phyloP scores from a whole-genome alignment of 2,113 vertebrate genomes.

The Petaurus breviceps region DNA sequence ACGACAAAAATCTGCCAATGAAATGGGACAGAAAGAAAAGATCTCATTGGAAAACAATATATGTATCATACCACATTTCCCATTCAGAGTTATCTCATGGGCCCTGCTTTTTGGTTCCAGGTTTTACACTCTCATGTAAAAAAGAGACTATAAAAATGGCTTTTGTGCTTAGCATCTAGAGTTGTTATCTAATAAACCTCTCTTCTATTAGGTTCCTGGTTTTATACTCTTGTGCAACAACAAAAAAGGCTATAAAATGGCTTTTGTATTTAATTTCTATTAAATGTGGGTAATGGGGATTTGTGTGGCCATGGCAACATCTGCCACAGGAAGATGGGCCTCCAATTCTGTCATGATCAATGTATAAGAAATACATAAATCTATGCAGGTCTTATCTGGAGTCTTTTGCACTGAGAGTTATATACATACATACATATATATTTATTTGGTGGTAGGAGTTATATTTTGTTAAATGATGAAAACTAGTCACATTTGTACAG shows the following conservation, averaged over 20 bases:
- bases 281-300: neutral
- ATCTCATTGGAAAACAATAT: neutral
- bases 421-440: too few relatives aligned
- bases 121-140: neutral
- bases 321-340: neutral
- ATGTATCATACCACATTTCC: neutral
- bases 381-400: neutral
- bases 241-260: neutral
- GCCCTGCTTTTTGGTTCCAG: neutral
- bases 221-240: neutral
- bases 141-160: neutral
- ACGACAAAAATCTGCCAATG: neutral
- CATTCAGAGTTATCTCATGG: neutral
- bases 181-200: neutral
- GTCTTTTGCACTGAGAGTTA: neutral
- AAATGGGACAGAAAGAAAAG: neutral
- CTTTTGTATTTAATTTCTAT: neutral
- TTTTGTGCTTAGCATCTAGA: neutral
- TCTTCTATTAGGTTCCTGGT: neutral
- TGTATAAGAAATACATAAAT: neutral
- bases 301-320: neutral
- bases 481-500: neutral
- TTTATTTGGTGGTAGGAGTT: too few relatives aligned
- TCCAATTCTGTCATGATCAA: neutral
- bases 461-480: neutral